Evolutionary conservation across 2,113 vertebrate genomes (phyloP), one percentile per base, ranked within the genome.

Genomic region (Saccopteryx leptura): DNA sequence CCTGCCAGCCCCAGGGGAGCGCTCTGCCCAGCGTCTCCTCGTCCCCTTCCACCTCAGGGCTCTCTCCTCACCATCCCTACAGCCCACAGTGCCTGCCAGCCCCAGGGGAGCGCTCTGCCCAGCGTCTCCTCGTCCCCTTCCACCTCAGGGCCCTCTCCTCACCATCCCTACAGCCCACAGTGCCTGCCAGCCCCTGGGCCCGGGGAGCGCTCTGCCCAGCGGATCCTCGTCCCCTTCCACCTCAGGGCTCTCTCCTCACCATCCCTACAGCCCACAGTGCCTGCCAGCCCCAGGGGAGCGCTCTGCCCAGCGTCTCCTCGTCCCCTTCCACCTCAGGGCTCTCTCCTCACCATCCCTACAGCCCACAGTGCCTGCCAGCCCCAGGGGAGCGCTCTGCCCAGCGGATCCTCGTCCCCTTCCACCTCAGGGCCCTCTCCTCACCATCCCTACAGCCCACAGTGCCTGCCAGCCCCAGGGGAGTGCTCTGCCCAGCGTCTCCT

Each of bases 51-150:
- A 7, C 54, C 18, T 6, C 18, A 7, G 2, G 46, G 69, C 69
- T 13, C 8, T 33, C 83, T 48, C 28, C 74, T 80, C 7, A 6
- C 33, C n/a, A 4, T 3, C 0, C 28, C 54, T 74, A 3, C 23
- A 4, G 50, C 63, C 65, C 13, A 1, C 0, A 0, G 18, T 12
- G 23, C 82, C 50, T 0, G 0, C 5, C 72, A 2, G 23, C 50
- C 31, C 54, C 31, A 2, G 17, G 17, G 0, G 0, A 7, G 54
- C 56, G 9, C 10, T 46, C 26, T 58, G 46, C 71, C 56, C 26
- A 0, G 24, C 1, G 17, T 60, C 50, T 63, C 71, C 9, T 17
- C 0, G 0, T 17, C 33, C 9, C 31, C 2, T 10, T 24, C 5
- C 7, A 7, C 54, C 18, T 6, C 18, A 7, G 2, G 46, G 69